phyloP scores from a whole-genome alignment of 2,888 invertebrate genomes.

The Oxyscelio sp. region DNA sequence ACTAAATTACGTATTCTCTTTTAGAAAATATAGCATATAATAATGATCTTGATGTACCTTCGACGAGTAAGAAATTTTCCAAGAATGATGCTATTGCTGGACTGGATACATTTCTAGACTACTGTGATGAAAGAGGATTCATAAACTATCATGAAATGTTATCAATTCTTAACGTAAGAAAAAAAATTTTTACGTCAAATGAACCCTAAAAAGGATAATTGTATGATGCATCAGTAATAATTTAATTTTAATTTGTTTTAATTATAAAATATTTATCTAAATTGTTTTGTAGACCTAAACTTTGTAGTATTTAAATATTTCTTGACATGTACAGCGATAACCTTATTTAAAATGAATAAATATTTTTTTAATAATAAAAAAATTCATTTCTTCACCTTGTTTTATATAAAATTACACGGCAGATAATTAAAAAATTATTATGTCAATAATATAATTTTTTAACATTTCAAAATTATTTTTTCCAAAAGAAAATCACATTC shows the following conservation, averaged over 20 bases:
- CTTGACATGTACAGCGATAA: background rate
- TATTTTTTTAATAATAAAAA: conserved; percentile 6
- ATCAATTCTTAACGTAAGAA: background rate
- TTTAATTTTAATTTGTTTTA: conserved; percentile 7
- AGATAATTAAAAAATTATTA: background rate
- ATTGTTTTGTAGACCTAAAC: conserved; percentile 13
- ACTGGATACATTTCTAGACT: conserved; percentile 6
- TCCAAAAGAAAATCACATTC: background rate
- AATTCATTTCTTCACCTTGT: conserved; percentile 6
- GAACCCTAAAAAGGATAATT: background rate
- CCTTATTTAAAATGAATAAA: conserved; percentile 3
- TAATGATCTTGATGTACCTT: too few relatives aligned
- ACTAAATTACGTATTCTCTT: background rate
- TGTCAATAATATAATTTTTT: conserved; percentile 10
- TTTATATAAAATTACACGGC: conserved; percentile 1
- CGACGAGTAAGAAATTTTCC: too few relatives aligned
- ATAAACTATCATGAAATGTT: conserved; percentile 7
- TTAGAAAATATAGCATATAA: background rate
- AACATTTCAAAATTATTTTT: background rate
- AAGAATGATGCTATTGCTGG: conserved; percentile 1
- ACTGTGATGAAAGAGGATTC: conserved; percentile 4
- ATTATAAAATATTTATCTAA: background rate
- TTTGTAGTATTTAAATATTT: conserved; percentile 6
- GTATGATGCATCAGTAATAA: conserved; percentile 4
- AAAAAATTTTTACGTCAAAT: background rate